phyloP scores from a whole-genome alignment of 2,797 vertebrate genomes.

The Coregonus suidteri region DNA sequence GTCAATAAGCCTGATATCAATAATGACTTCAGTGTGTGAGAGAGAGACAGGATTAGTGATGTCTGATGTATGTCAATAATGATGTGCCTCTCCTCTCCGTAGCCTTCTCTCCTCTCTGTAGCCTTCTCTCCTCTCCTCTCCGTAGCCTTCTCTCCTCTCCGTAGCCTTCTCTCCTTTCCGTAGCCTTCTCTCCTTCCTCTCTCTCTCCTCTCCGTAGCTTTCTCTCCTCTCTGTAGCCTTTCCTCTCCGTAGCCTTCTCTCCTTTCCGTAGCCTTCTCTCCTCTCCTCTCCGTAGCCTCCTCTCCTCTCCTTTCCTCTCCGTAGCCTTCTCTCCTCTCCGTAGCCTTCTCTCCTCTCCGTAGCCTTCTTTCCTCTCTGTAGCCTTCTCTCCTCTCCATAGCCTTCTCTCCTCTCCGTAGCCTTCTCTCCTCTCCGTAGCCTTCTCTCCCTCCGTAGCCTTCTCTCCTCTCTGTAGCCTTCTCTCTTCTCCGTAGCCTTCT shows the following conservation, averaged over 20 bases:
- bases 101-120: conserved; percentile 25
- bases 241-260: background rate
- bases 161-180: background rate
- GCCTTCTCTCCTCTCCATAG: background rate
- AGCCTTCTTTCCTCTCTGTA: background rate
- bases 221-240: no score
- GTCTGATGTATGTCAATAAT: background rate
- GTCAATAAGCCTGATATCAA: conserved; percentile 68
- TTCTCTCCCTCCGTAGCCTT: conserved; percentile 34
- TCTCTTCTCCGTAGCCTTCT: no score
- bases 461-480: background rate
- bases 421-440: background rate
- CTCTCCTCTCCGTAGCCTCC: no score
- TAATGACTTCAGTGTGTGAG: conserved; percentile 20
- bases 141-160: background rate
- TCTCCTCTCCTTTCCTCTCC: no score
- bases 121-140: conserved; percentile 17
- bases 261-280: no score
- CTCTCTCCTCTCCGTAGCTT: background rate
- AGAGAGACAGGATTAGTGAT: background rate
- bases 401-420: background rate
- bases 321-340: no score
- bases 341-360: background rate
- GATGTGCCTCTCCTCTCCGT: background rate
- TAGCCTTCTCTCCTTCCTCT: conserved; percentile 7